Base-by-base conservation (phyloP, 2,888 invertebrate genomes). In the Apamea crenata region DNA sequence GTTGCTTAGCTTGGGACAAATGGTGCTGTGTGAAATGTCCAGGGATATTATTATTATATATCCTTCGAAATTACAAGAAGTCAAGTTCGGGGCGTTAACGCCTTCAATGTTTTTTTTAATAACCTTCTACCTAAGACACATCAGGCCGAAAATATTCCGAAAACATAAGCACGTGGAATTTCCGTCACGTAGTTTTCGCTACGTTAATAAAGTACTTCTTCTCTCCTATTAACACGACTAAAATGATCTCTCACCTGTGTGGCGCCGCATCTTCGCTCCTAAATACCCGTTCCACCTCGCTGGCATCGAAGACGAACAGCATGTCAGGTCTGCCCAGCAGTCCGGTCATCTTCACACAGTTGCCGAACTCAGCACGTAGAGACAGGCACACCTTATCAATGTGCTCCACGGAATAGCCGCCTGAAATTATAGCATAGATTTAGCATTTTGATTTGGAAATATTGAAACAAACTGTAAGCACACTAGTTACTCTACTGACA, bases 251-350 rank as follows among this genome's bases (percentile, higher is more conserved):
- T 78, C 70, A 97, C 97, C 97, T 95, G 85, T 97, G 97, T 0
- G 98, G 98, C 90, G 98, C 97, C 2, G 94, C 94, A 86, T 98
- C 98, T 93, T 98, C 98, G 44, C 97, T 97, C 25, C 98, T 94
- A 88, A 98, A 98, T 1, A 98, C 97, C 75, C 97, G 96, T 90
- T 98, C 98, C 25, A 98, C 98, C 90, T 98, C 98, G 47, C 97
- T 96, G 0, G 98, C 98, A 88, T 98, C 98, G 90, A 98, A 98
- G 0, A 98, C 95, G 90, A 98, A 98, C 59, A 98, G 95, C 97
- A 98, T 98, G 87, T 98, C 98, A 0, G 98, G 98, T 79, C 98
- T 95, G 4, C 98, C 98, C 1, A 98, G 93, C 4, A 98, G 94
- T 0, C 98, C 98, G 0, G 97, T 97, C 85, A 98, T 95, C 92